These are phyloP conservation scores for Accipiter cooperii DNA, from an alignment of 2,113 vertebrate species.

Conservation along the genomic window DNA sequence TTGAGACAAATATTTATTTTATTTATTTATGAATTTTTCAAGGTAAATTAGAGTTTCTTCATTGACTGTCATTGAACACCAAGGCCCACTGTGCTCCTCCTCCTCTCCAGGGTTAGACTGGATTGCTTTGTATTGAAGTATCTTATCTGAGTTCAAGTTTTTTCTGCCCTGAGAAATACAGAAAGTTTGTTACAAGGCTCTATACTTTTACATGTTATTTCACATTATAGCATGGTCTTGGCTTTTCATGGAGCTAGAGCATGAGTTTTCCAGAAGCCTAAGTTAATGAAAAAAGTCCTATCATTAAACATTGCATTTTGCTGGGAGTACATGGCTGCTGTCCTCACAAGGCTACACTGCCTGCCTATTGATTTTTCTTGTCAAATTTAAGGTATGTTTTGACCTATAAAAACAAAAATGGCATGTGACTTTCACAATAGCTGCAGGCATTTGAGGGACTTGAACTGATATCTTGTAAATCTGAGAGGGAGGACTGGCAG, in stretches of 20 bases:
- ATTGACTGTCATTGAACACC: neutral
- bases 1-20: neutral
- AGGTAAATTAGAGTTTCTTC: neutral
- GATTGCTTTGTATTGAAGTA: neutral
- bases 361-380: conserved; percentile 36
- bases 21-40: neutral
- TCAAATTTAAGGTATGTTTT: conserved; percentile 17
- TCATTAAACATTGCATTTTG: neutral
- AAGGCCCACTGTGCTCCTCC: neutral
- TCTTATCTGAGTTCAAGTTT: neutral
- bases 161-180: neutral
- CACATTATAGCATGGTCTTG: neutral
- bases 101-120: neutral
- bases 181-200: neutral
- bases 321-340: neutral
- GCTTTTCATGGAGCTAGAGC: neutral
- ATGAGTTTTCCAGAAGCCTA: neutral
- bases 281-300: neutral
- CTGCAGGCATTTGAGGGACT: neutral
- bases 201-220: neutral
- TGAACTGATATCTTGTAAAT: conserved; percentile 1
- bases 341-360: neutral
- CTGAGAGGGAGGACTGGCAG: neutral
- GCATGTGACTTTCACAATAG: conserved; percentile 9
- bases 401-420: conserved; percentile 18